Evolutionary conservation across 2,888 invertebrate genomes (phyloP).

Genomic region (Diaprepes abbreviatus): DNA sequence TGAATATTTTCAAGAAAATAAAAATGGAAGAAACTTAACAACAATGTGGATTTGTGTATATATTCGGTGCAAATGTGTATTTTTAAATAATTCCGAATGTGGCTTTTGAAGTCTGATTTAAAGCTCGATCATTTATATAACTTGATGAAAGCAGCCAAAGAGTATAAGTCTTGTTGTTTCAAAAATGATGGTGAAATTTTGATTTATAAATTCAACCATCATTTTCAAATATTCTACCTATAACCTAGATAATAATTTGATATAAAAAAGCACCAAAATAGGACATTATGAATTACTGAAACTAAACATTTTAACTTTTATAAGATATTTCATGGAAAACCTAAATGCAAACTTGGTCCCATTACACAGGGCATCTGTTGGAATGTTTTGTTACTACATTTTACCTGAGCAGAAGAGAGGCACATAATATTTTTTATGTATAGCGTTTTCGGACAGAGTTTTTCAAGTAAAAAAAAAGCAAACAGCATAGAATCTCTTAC

Average conservation of each 20-base stretch:
- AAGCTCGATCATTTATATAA: conserved; percentile 3
- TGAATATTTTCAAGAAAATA: not conserved
- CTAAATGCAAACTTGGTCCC: conserved; percentile 6
- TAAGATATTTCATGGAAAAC: not conserved
- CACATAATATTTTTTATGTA: not conserved
- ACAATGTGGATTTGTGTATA: conserved; percentile 3
- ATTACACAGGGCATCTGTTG: conserved; percentile 11
- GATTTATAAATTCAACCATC: not conserved
- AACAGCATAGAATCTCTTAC: not conserved
- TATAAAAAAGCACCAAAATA: conserved; percentile 31
- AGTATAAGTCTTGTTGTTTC: conserved; percentile 13
- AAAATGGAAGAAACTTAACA: conserved; percentile 15
- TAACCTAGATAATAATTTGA: conserved; percentile 8
- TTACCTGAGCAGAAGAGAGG: conserved; percentile 21
- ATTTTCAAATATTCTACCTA: conserved; percentile 17
- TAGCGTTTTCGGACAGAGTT: conserved; percentile 1
- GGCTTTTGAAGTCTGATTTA: not conserved
- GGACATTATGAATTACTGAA: conserved; percentile 13
- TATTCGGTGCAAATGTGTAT: conserved; percentile 11
- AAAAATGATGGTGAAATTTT: conserved; percentile 20
- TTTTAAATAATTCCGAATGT: not conserved
- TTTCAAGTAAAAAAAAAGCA: no score
- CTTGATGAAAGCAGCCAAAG: conserved; percentile 7
- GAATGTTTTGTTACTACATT: conserved; percentile 30
- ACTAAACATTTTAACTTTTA: not conserved